phyloP scores from a whole-genome alignment of 2,113 vertebrate genomes.

The Alces alces region DNA sequence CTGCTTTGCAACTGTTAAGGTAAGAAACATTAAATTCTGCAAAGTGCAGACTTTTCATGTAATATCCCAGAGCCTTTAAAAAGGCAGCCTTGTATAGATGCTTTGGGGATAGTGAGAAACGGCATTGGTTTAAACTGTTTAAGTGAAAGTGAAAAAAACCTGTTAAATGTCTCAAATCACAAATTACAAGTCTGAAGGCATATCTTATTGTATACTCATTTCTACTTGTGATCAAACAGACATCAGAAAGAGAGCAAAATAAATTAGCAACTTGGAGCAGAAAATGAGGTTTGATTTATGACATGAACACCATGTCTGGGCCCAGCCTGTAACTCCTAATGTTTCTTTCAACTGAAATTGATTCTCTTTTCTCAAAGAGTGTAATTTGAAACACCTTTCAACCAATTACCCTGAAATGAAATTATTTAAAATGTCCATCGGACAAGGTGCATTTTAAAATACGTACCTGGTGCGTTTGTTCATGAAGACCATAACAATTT shows the following conservation, averaged over 20 bases:
- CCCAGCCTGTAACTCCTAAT: not conserved
- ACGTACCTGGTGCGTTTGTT: accelerated
- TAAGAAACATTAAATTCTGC: not conserved
- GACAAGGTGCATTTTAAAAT: not conserved
- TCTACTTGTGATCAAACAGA: not conserved
- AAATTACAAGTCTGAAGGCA: accelerated
- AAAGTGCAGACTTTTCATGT: not conserved
- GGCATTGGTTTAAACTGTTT: not conserved
- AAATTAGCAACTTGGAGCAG: constrained; percentile 12
- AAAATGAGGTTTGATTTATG: constrained; percentile 46
- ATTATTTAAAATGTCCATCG: constrained; percentile 8
- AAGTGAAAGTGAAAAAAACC: not conserved
- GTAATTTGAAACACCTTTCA: not conserved
- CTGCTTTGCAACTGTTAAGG: not conserved
- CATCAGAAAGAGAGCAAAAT: not conserved
- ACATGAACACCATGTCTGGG: not conserved
- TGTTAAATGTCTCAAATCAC: not conserved
- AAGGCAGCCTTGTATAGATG: not conserved
- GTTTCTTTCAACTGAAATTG: constrained; percentile 52
- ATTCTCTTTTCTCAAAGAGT: constrained; percentile 10
- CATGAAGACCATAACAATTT: not conserved
- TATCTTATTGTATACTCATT: not conserved
- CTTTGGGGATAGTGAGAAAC: not conserved
- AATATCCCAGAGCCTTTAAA: not conserved
- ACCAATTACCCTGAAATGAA: not conserved